phyloP scores from a whole-genome alignment of 2,888 invertebrate species.

The Tyria jacobaeae region DNA sequence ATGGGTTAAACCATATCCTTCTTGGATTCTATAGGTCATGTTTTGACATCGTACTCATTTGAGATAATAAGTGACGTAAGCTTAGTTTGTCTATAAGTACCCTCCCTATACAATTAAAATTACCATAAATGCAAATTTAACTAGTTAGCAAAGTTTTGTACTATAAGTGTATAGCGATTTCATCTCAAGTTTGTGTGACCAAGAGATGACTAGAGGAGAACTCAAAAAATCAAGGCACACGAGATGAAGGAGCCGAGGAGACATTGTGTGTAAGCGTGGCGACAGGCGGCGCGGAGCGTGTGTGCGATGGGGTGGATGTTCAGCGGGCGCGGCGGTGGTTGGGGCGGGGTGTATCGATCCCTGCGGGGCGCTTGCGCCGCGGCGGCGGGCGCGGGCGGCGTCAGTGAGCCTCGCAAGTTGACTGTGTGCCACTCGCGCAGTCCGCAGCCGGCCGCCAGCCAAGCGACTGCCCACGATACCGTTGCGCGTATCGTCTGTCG shows the following conservation, averaged over 20 bases:
- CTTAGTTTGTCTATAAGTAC: background rate
- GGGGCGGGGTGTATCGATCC: conserved; percentile 85
- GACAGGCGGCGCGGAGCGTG: conserved; percentile 48
- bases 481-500: conserved; percentile 51
- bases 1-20: background rate
- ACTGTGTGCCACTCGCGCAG: conserved; percentile 74
- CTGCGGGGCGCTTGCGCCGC: conserved; percentile 80
- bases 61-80: background rate
- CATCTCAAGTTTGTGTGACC: conserved; percentile 55
- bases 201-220: conserved; percentile 56
- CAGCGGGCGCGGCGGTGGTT: conserved; percentile 69
- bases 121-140: background rate
- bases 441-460: conserved; percentile 81
- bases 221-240: conserved; percentile 67
- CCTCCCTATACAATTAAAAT: background rate
- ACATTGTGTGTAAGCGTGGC: conserved; percentile 57
- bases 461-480: conserved; percentile 68
- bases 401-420: conserved; percentile 65
- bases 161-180: conserved; percentile 1
- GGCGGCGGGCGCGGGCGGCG: conserved; percentile 66
- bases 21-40: background rate
- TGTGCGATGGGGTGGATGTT: conserved; percentile 60
- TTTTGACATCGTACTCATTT: background rate
- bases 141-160: conserved; percentile 19
- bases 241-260: conserved; percentile 50